Conservation (phyloP, 1,140 invertebrate genomes). For the Penaeus japonicus region DNA sequence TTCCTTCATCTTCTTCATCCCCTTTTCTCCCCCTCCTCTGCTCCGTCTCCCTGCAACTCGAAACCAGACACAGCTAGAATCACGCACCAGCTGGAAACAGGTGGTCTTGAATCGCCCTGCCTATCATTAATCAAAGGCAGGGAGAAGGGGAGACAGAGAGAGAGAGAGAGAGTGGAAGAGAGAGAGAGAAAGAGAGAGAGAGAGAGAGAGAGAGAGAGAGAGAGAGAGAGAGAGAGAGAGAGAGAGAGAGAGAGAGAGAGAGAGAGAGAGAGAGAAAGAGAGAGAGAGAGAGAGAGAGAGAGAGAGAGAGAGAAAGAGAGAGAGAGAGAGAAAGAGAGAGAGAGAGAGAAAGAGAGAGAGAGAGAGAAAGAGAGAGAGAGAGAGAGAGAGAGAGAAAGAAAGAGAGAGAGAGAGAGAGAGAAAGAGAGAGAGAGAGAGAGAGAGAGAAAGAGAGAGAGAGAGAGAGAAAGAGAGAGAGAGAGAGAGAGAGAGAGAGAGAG, state of each 20-base stretch:
- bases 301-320: neutral
- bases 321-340: neutral
- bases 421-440: neutral
- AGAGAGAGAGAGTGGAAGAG: too few species aligned
- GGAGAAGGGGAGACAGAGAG: too few species aligned
- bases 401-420: neutral
- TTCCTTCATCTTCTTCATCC: too few species aligned
- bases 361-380: neutral
- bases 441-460: neutral
- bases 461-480: neutral
- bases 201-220: neutral
- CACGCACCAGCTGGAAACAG: too few species aligned
- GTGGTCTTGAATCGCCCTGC: too few species aligned
- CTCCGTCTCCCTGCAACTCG: too few species aligned
- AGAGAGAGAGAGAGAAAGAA: neutral
- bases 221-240: neutral
- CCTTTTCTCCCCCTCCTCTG: too few species aligned
- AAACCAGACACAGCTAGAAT: too few species aligned
- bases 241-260: too few species aligned
- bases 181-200: too few species aligned
- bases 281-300: neutral
- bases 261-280: neutral
- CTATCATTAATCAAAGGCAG: too few species aligned
- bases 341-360: neutral
- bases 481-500: too few species aligned